Base-by-base conservation (phyloP, 2,888 invertebrate genomes). In the Nesidiocoris tenuis region DNA sequence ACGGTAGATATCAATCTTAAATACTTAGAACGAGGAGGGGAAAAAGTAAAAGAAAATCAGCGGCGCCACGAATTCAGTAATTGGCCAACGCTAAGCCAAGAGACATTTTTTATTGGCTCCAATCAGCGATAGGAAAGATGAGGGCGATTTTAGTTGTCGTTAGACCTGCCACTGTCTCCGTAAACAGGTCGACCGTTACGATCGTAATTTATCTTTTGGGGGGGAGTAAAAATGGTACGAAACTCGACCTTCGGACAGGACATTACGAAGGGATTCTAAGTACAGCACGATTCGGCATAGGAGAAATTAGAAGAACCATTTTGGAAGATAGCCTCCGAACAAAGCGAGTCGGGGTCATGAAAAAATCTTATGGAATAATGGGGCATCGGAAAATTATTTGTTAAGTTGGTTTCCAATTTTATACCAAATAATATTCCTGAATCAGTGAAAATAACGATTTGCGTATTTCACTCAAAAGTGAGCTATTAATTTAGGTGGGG, bases 81-180 rank as follows among this genome's bases (percentile, higher is more conserved):
- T 67, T 67, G 67, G 67, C 67, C 54, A 56, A 67, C 55, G 54
- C 55, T 67, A 67, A 56, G 56, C 55, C 55, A 56, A 67, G 19
- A 67, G 55, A 67, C 67, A 55, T 55, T 67, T 56, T 56, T 67
- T 55, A 67, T 67, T 67, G 67, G 56, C 67, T 67, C 67, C 18
- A 56, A 67, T 67, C 67, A 67, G 18, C 67, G 22, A 55, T 21
- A 24, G 56, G 54, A 22, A 67, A 67, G 67, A 54, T 67, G n/a
- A 56, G 39, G 39, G 39, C 39, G 39, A 39, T 39, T 39, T 39
- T 39, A 39, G 39, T 39, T 39, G 39, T 39, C 39, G 39, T 39
- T 39, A 39, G 39, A 39, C 39, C 39, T 39, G 39, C 39, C 39
- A 39, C 39, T 39, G 39, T 39, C 39, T 39, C 12, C 39, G 39